Conservation (phyloP, 2,888 invertebrate genomes). For the Drosophila koepferae region DNA sequence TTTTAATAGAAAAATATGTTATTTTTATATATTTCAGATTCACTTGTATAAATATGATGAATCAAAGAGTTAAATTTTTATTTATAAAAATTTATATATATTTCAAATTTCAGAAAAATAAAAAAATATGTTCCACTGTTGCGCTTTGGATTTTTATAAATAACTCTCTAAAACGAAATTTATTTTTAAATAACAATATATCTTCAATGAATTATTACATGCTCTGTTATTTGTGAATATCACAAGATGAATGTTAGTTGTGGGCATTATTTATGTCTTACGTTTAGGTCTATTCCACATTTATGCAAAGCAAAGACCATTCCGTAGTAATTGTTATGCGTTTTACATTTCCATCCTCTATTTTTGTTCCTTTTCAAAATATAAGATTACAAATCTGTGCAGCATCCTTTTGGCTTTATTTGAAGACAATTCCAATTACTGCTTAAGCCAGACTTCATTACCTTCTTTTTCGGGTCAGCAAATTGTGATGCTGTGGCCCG, state of each 20-base stretch:
- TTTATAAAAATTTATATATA: neutral
- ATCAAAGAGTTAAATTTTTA: too few relatives aligned
- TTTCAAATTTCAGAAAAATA: neutral
- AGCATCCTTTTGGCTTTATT: slow-evolving; percentile 2
- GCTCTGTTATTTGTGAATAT: neutral
- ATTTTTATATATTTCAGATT: neutral
- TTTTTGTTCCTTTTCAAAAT: neutral
- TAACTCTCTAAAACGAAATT: neutral
- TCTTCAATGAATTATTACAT: neutral
- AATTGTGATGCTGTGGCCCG: slow-evolving; percentile 20
- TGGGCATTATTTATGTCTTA: neutral
- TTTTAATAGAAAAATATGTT: neutral
- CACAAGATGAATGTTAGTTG: neutral
- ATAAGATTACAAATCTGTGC: slow-evolving; percentile 4
- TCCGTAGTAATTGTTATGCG: neutral
- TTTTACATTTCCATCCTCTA: neutral
- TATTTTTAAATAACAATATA: slow-evolving; percentile 5
- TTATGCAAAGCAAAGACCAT: neutral
- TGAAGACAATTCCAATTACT: slow-evolving; percentile 19
- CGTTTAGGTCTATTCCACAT: neutral
- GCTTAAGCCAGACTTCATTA: slow-evolving; percentile 21
- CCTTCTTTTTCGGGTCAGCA: slow-evolving; percentile 9
- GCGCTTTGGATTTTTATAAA: neutral
- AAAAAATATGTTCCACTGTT: neutral
- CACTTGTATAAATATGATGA: too few relatives aligned